phyloP scores from a whole-genome alignment of 1,140 invertebrate genomes.

The Dendrolimus kikuchii region DNA sequence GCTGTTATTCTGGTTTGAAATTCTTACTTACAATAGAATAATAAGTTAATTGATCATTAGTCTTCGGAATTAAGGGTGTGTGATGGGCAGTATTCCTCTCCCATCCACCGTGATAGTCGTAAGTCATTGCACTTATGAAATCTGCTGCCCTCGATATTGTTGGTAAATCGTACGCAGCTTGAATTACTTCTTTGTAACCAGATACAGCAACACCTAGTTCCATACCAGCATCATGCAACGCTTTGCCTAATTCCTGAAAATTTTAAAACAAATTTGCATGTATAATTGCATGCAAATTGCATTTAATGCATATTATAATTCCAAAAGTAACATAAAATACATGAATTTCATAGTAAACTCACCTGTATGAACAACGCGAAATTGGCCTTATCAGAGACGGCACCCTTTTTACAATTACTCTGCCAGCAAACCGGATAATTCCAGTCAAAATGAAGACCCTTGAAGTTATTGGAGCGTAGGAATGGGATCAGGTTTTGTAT shows the following conservation, averaged over 20 bases:
- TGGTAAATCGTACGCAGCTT: conserved; percentile 85
- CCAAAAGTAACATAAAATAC: background rate
- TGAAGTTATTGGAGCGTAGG: conserved; percentile 81
- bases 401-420: conserved; percentile 87
- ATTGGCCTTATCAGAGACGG: conserved; percentile 82
- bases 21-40: conserved; percentile 81
- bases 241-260: conserved; percentile 81
- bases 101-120: conserved; percentile 92
- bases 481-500: conserved; percentile 79
- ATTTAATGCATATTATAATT: background rate
- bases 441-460: conserved; percentile 91
- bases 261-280: conserved; percentile 1
- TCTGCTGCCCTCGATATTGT: conserved; percentile 80
- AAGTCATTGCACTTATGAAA: conserved; percentile 91
- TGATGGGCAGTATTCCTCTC: conserved; percentile 86
- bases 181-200: conserved; percentile 91
- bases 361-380: conserved; percentile 83
- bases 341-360: conserved; percentile 4
- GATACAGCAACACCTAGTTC: conserved; percentile 88
- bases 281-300: too few relatives aligned
- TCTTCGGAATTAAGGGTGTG: conserved; percentile 80
- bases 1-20: too few relatives aligned
- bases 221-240: conserved; percentile 81
- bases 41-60: conserved; percentile 78
- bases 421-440: conserved; percentile 95